phyloP scores from a whole-genome alignment of 2,113 vertebrate genomes.

The Lontra canadensis region DNA sequence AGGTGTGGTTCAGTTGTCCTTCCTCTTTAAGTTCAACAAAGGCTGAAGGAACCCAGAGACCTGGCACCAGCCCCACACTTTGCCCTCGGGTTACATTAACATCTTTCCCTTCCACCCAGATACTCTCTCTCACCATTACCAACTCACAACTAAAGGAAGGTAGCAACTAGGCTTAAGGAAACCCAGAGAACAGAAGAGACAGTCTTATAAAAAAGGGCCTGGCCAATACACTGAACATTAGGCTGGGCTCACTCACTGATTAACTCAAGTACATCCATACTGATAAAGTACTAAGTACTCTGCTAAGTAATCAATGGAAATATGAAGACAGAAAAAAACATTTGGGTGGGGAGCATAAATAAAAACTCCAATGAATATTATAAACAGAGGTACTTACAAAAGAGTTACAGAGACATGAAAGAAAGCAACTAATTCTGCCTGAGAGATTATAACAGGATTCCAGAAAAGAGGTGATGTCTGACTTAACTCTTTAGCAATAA shows the following conservation, averaged over 20 bases:
- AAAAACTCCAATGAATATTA: neutral
- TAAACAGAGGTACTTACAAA: constrained; percentile 40
- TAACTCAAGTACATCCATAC: constrained; percentile 14
- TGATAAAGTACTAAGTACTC: neutral
- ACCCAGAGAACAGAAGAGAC: neutral
- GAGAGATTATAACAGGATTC: neutral
- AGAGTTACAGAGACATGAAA: neutral
- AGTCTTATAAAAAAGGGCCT: neutral
- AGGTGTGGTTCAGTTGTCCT: constrained; percentile 32
- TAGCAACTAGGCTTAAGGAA: constrained; percentile 8
- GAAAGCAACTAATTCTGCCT: constrained; percentile 51
- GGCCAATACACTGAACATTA: neutral
- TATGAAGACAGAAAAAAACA: neutral
- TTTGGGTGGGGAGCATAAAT: neutral
- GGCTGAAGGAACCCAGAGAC: constrained; percentile 34
- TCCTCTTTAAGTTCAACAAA: constrained; percentile 55
- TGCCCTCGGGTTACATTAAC: constrained; percentile 15
- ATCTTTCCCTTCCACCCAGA: constrained; percentile 21
- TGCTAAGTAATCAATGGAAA: constrained; percentile 45
- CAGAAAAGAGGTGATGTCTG: neutral
- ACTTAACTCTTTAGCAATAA: constrained; percentile 29
- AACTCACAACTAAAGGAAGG: constrained; percentile 38
- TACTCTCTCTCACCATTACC: neutral
- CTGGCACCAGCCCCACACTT: neutral
- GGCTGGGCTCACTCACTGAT: neutral